These are phyloP conservation scores for Thomomys bottae DNA, from an alignment of 2,113 vertebrate species.

Conservation along the genomic window DNA sequence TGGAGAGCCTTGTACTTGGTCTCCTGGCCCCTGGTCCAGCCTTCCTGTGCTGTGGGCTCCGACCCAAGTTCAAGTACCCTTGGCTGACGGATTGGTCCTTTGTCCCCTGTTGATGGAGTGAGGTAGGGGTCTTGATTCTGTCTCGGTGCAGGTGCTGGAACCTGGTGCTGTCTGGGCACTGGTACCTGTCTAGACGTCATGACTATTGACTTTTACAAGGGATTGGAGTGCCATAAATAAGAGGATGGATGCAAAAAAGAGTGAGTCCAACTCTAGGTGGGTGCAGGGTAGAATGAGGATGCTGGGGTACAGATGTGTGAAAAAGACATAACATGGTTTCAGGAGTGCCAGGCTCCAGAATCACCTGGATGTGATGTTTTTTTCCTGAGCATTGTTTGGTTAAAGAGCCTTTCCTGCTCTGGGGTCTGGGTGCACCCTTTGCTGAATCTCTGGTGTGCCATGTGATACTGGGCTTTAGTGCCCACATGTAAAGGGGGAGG, in stretches of 20 bases:
- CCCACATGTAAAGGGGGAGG: neutral
- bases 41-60: fast-evolving
- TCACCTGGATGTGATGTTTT: fast-evolving
- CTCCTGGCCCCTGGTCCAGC: fast-evolving
- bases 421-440: neutral
- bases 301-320: neutral
- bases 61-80: neutral
- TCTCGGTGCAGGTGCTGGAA: too few species aligned
- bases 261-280: neutral
- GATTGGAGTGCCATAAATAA: neutral
- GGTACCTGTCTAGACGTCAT: neutral
- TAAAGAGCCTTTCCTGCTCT: neutral
- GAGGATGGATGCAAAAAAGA: neutral
- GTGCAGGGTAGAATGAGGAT: neutral
- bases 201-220: neutral
- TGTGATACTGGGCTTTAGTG: neutral
- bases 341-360: neutral
- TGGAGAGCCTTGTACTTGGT: fast-evolving
- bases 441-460: neutral
- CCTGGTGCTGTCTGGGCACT: neutral
- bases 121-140: neutral
- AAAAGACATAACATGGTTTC: neutral
- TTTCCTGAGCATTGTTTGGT: neutral
- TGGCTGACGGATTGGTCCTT: neutral
- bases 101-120: neutral